Evolutionary conservation across 1,140 invertebrate genomes (phyloP), one percentile per base, ranked within the genome.

Genomic region (Achroia grisella): DNA sequence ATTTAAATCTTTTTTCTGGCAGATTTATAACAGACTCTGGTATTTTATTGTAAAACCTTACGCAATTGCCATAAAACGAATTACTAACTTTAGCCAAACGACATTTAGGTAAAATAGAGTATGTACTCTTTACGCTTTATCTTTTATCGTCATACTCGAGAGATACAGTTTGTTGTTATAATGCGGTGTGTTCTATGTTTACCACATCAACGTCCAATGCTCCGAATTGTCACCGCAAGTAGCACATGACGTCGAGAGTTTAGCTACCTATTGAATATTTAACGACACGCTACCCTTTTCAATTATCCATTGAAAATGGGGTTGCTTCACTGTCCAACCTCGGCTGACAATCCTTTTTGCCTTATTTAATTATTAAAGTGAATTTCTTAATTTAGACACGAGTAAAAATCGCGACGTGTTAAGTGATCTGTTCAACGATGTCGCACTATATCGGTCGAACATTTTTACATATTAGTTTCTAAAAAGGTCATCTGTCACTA

Each of bases 331-430:
- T 80, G 79, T 76, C 80, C 80, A 71, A 65, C 61, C 66, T 56
- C 59, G 60, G 60, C 61, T 80, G 80, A 84, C 75, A 84, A 76
- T 73, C 77, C 80, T 81, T 81, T 84, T 84, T 84, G 61, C 65
- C 69, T 42, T 58, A 54, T 48, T 84, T 76, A 80, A 80, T 81
- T 76, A 81, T 84, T 84, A 52, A 84, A 52, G 67, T 30, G 77
- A 75, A 77, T 81, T 81, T 74, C 80, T 79, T 80, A 76, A 84
- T 76, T 79, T 79, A 73, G 73, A 73, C 54, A 54, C 56, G 59
- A 69, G 60, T 58, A 69, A 68, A 73, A 67, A 72, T 69, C 52
- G 55, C 51, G 42, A 32, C 17, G 28, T 37, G 33, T 52, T 54
- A 54, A 63, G 48, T 50, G 52, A 41, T 42, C 40, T 6, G 17